Evolutionary conservation across 1,140 invertebrate species (phyloP).

Genomic region (Monomorium pharaonis): DNA sequence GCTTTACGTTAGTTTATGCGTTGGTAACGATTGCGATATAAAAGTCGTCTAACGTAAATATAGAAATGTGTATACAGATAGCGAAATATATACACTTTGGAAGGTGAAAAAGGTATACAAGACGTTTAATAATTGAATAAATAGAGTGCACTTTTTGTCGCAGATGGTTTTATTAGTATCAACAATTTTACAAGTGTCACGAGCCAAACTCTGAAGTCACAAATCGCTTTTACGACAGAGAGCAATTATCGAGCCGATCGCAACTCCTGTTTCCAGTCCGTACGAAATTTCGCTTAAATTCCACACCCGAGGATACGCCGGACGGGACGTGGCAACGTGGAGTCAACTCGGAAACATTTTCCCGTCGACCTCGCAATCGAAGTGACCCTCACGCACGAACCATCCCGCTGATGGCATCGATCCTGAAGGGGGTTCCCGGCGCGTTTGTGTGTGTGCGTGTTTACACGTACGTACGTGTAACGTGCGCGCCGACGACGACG

Average conservation of each 20-base stretch:
- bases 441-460: background rate
- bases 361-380: slow-evolving; percentile 43
- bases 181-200: background rate
- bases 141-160: background rate
- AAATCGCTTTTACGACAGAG: background rate
- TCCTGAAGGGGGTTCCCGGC: slow-evolving; percentile 26
- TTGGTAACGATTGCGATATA: too few relatives aligned
- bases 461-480: background rate
- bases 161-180: background rate
- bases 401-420: slow-evolving; percentile 51
- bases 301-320: background rate
- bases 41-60: background rate
- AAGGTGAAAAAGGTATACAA: background rate
- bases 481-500: background rate
- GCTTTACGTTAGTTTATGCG: background rate
- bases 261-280: background rate
- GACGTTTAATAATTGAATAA: background rate
- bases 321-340: background rate
- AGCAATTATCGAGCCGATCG: background rate
- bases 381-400: slow-evolving; percentile 54
- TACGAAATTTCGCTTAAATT: background rate
- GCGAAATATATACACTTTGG: background rate
- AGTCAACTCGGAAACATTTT: slow-evolving; percentile 45
- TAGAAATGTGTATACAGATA: background rate
- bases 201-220: background rate